Evolutionary conservation across 2,113 vertebrate genomes (phyloP), one percentile per base, ranked within the genome.

Genomic region (Sebastes schlegelii): DNA sequence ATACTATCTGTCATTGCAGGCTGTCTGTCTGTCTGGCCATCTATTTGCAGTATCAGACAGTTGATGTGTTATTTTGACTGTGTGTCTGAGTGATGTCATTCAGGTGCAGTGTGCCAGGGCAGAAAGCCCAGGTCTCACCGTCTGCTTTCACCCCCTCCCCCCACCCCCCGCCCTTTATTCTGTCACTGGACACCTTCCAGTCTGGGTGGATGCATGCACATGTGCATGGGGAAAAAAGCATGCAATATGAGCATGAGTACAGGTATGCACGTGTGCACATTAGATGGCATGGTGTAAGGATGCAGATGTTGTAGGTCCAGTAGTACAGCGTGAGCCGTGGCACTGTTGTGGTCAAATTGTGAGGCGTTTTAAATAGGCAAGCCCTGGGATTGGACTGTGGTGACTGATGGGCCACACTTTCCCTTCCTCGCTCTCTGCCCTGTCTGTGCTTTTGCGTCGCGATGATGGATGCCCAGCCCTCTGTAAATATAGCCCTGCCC

Each of bases 401-500:
- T 93, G 93, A 94, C 80, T 90, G 93, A 94, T 85, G 86, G 88
- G 76, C 86, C 88, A 93, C 92, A 92, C 93, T 94, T 94, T 94
- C 91, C 90, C 90, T 94, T 92, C 89, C 92, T 91, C 72, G 76
- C 88, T 84, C 91, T 75, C 71, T 86, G 85, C 68, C 34, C 86
- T 86, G 88, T 86, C 91, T 79, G 83, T 88, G 93, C 84, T 85
- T 84, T 86, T 89, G 86, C 80, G 46, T 90, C 64, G 74, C 52
- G 84, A 84, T 93, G 91, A 94, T 93, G 91, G 92, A 93, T 91
- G 89, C 91, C 91, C 92, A 84, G 81, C 90, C 89, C 89, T 91
- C 88, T 52, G 70, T 94, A 95, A 95, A 95, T 95, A 95, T 95
- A 95, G 86, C 88, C 73, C 71, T 82, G 74, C 87, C 87, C 90